Evolutionary conservation across 1,140 invertebrate species (phyloP), one percentile per base, ranked within the genome.

Genomic region (Steinernema khuongi): DNA sequence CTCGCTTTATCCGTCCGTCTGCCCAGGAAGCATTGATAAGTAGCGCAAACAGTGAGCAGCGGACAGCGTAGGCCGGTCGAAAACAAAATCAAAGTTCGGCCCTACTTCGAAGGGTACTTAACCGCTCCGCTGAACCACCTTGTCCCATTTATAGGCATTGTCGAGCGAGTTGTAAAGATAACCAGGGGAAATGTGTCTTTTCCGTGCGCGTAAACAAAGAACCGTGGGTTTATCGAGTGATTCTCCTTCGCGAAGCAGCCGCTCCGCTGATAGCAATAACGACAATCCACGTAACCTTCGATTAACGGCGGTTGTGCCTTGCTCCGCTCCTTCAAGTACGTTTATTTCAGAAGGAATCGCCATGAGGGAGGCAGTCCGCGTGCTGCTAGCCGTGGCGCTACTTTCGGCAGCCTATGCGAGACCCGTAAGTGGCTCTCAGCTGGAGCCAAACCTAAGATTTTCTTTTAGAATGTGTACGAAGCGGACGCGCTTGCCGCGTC

Each of bases 341-440:
- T 4, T 60, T 60, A 60, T 60, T 60, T 60, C 50, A 60, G 50
- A 60, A 60, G 50, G 4, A 60, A n/a, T 41, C 50, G 22, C 50
- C 14, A 60, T 60, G 50, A 60, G 50, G 50, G 50, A n/a, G 50
- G 50, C 50, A 60, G 50, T 60, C 50, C 14, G 50, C 14, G 11
- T 60, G 50, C 50, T 60, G 50, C 50, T 60, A 14, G 50, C 50
- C 50, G 50, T 60, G 50, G 50, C 50, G 26, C 50, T 60, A 4
- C 50, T 60, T 41, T 41, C 36, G 14, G 22, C 50, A 14, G 22
- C 50, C 22, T 22, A 60, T 22, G 50, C 7, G 11, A 60, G 50
- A 26, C 50, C 50, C 4, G 50, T 60, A 60, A 17, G 22, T 60
- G 50, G 4, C 22, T 60, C 2, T 41, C 7, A n/a, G 36, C 36